These are phyloP conservation scores for Macrosiphum euphorbiae DNA, from an alignment of 2,888 invertebrate species.

Conservation along the genomic window DNA sequence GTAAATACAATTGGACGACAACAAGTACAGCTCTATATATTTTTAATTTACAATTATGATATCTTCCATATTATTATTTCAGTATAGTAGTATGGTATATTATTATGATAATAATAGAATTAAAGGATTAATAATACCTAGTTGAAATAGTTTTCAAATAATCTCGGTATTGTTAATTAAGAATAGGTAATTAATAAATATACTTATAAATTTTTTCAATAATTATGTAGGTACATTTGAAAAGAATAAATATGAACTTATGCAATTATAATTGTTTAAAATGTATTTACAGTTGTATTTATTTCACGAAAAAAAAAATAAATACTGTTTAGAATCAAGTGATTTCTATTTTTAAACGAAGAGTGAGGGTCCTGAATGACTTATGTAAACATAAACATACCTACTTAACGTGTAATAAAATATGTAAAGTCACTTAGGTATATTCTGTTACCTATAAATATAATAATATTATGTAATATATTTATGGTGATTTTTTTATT, in stretches of 20 bases:
- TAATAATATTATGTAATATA: no score
- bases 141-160: neutral
- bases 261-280: neutral
- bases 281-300: neutral
- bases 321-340: neutral
- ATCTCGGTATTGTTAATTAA: neutral
- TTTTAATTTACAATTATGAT: neutral
- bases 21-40: neutral
- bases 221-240: no score
- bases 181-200: no score
- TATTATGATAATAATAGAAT: neutral
- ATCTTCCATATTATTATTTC: neutral
- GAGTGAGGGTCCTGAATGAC: neutral
- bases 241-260: no score
- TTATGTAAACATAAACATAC: neutral
- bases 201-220: no score
- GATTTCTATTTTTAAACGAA: no score
- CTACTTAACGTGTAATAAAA: neutral
- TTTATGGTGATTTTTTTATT: constrained; percentile 51
- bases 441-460: no score
- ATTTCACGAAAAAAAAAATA: neutral
- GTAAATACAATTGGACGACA: neutral
- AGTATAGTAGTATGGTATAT: neutral
- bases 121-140: neutral
- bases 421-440: neutral